phyloP scores from a whole-genome alignment of 2,797 vertebrate species.

The Catamblyrhynchus diadema region DNA sequence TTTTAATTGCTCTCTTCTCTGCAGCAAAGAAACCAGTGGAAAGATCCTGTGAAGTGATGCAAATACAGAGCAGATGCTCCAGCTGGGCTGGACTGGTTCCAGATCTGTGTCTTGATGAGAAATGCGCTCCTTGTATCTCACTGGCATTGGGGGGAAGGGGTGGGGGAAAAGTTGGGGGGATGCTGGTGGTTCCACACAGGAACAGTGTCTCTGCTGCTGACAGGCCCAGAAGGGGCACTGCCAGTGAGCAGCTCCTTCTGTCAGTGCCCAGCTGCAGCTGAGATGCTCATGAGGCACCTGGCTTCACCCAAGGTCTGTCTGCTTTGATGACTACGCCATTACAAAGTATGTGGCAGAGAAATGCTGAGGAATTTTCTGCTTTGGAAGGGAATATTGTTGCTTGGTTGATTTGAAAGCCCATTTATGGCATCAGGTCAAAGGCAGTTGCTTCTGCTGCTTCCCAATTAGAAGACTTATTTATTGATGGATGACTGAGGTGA shows the following conservation, averaged over 20 bases:
- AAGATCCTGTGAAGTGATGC: background rate
- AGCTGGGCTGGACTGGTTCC: constrained; percentile 1
- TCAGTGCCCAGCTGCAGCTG: background rate
- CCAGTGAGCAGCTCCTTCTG: background rate
- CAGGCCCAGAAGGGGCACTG: background rate
- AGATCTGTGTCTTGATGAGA: background rate
- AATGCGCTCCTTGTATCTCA: background rate
- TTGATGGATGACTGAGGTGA: background rate
- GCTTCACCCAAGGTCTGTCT: background rate
- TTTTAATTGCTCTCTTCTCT: background rate
- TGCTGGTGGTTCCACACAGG: background rate
- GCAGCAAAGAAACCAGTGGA: background rate
- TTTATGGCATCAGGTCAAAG: constrained; percentile 17
- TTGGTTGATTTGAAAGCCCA: constrained; percentile 24
- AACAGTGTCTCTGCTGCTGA: background rate
- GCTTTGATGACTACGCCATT: background rate
- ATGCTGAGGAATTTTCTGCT: background rate
- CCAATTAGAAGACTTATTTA: background rate
- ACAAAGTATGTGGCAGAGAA: background rate
- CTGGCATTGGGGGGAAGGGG: background rate
- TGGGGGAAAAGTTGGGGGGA: background rate
- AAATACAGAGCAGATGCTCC: constrained; percentile 1
- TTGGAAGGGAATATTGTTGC: background rate
- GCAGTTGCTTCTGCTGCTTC: constrained; percentile 2
- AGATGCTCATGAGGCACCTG: background rate